Base-by-base conservation (phyloP, 1,140 invertebrate species). In the Bombus cullumanus region DNA sequence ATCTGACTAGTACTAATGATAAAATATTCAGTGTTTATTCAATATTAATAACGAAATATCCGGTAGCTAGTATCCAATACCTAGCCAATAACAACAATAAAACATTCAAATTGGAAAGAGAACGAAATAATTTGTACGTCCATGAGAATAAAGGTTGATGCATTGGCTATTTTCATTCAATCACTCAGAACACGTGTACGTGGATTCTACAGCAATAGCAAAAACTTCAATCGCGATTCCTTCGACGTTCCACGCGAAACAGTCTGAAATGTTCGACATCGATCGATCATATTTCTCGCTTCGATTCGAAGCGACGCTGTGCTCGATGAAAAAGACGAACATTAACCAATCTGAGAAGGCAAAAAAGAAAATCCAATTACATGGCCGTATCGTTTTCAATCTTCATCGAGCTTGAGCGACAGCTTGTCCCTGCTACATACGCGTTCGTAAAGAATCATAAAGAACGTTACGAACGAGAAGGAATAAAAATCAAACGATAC, bases 251-350 rank as follows among this genome's bases (percentile, higher is more conserved):
- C 69, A 41, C 69, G 39, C 37, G 69, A n/a, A 72, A n/a, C 34
- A 31, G 3, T 1, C 8, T 37, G 57, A 77, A 78, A 66, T 43
- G 47, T 41, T 43, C 59, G 37, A 66, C 37, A 43, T 73, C 71
- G n/a, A 77, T 77, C 75, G 28, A 80, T 80, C 64, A 68, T 47
- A 79, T 47, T 68, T 79, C 62, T 64, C 59, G n/a, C n/a, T 43
- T 64, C 76, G 41, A 77, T 66, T 66, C 39, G 37, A 39, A 43
- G 39, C 59, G 3, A 66, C 5, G n/a, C n/a, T 12, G 12, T 13
- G 10, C 4, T 12, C n/a, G 4, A 25, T 22, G 28, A 34, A 34
- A 47, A 68, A 41, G 12, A 22, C 28, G 18, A 22, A n/a, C n/a
- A 47, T 79, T 47, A 66, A 79, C n/a, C 41, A 43, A 79, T 47